Conservation (phyloP, 2,888 invertebrate genomes). For the Notocelia uddmanniana region DNA sequence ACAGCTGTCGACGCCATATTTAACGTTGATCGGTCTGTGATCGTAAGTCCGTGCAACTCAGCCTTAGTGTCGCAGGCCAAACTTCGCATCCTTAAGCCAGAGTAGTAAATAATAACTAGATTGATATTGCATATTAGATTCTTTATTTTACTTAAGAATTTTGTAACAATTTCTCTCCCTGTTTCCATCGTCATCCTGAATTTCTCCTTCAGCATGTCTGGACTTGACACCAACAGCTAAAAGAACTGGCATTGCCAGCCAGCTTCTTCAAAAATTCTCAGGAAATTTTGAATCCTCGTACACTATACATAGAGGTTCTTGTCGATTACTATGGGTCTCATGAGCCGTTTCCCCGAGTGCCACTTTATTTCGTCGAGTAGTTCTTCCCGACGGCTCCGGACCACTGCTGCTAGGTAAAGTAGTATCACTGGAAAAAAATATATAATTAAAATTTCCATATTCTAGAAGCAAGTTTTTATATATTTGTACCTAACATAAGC, state of each 20-base stretch:
- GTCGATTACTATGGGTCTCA: conserved; percentile 58
- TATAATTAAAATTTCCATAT: background rate
- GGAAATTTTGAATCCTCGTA: conserved; percentile 5
- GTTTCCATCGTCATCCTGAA: background rate
- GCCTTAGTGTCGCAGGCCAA: no score
- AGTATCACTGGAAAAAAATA: conserved; percentile 58
- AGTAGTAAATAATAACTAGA: no score
- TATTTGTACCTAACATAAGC: no score
- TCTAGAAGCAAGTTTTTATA: background rate
- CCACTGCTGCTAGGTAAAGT: conserved; percentile 68
- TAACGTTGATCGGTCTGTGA: no score
- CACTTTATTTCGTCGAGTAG: conserved; percentile 58
- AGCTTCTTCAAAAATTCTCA: conserved; percentile 10
- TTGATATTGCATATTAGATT: no score
- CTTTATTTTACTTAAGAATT: no score
- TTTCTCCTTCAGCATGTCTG: background rate
- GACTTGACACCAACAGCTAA: background rate
- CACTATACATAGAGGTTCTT: conserved; percentile 41
- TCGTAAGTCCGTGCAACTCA: no score
- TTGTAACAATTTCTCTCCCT: background rate
- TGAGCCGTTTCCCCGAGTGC: conserved; percentile 58
- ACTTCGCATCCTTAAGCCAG: no score
- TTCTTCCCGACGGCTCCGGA: conserved; percentile 68
- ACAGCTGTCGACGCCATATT: no score
- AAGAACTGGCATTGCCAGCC: background rate